Percentiles rank a stretch among this genome's conserved stretches.
These are phyloP conservation scores for Dendrophyllia cribrosa DNA, from an alignment of 64 coral and sea anemone species.

Conservation along the genomic window DNA sequence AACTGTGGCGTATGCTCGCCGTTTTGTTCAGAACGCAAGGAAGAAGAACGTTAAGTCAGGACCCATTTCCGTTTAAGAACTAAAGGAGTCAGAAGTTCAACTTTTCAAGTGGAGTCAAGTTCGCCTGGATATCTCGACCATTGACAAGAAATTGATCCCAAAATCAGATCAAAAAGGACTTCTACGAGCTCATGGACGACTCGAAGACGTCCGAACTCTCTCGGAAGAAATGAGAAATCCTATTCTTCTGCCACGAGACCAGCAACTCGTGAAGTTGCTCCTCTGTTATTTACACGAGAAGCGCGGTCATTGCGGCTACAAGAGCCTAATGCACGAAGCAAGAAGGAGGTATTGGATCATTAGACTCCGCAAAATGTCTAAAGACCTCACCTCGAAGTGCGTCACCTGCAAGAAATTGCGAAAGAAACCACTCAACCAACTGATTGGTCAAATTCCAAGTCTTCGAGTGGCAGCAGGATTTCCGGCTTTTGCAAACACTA, in stretches of 20 bases:
- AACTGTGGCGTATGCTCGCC: slow-evolving; percentile 45
- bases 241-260: slow-evolving; percentile 41
- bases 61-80: slow-evolving; percentile 40
- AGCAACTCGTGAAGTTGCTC: slow-evolving; percentile 13
- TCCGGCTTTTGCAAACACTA: no score
- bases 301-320: slow-evolving; percentile 18
- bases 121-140: not conserved
- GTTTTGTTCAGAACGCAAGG: slow-evolving; percentile 25
- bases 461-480: no score
- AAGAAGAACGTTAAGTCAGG: not conserved
- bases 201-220: slow-evolving; percentile 51
- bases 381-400: no score
- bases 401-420: no score
- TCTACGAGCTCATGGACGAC: slow-evolving; percentile 34
- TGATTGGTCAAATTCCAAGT: no score
- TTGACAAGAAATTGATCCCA: slow-evolving; percentile 34
- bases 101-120: slow-evolving; percentile 48
- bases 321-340: slow-evolving; percentile 52
- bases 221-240: no score
- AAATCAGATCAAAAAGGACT: slow-evolving; percentile 34
- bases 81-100: slow-evolving; percentile 16
- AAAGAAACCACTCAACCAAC: no score
- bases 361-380: slow-evolving; percentile 14
- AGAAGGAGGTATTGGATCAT: slow-evolving; percentile 47
- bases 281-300: no score